Conservation (phyloP, 2,888 invertebrate species). For the Drosophila lutescens region DNA sequence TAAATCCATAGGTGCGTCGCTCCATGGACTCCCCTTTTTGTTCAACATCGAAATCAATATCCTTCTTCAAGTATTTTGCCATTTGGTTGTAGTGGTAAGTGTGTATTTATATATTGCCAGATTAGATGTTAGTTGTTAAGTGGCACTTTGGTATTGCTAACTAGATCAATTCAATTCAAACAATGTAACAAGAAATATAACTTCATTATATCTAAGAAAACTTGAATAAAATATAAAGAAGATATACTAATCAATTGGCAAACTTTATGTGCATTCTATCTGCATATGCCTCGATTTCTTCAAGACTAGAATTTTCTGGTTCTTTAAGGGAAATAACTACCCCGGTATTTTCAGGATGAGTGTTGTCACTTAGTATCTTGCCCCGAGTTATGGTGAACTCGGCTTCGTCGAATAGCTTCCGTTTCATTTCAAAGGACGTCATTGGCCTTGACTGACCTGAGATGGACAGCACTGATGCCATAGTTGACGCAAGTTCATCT, state of each 20-base stretch:
- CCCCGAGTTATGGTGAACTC: constrained; percentile 11
- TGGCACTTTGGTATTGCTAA: no score
- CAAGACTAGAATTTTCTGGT: not conserved
- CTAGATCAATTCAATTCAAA: no score
- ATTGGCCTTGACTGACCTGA: not conserved
- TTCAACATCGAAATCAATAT: not conserved
- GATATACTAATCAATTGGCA: not conserved
- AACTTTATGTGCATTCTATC: not conserved
- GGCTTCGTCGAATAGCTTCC: constrained; percentile 8
- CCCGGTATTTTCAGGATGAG: not conserved
- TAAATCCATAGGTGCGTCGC: constrained; percentile 5
- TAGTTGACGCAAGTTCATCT: not conserved
- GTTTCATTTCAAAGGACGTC: constrained; percentile 3
- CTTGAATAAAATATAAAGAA: no score
- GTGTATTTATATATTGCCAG: no score
- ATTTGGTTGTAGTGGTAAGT: not conserved
- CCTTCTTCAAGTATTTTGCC: not conserved
- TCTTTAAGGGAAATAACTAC: not conserved
- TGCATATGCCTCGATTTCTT: not conserved
- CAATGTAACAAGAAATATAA: not conserved
- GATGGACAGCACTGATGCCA: not conserved
- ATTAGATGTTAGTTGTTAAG: no score
- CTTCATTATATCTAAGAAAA: no score
- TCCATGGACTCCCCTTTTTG: not conserved
- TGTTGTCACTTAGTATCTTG: not conserved